phyloP scores from a whole-genome alignment of 1,140 invertebrate genomes.

The Pectinophora gossypiella region DNA sequence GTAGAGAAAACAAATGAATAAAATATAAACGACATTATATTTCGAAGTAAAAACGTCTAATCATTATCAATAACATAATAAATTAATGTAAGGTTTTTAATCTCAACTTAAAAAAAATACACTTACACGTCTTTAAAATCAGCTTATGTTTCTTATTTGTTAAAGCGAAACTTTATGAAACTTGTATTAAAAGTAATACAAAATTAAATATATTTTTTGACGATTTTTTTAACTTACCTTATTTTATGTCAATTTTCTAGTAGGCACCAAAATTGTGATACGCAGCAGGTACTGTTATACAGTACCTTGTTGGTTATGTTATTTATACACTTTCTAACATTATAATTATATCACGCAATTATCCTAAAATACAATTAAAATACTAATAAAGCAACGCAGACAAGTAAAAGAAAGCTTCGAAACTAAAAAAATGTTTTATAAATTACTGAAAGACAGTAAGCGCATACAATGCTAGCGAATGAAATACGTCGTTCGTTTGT shows the following conservation, averaged over 20 bases:
- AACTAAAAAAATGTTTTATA: background rate
- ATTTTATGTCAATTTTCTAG: no score
- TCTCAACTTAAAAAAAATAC: background rate
- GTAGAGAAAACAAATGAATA: no score
- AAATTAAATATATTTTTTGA: no score
- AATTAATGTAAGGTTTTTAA: background rate
- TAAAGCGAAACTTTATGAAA: no score
- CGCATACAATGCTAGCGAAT: slow-evolving; percentile 14
- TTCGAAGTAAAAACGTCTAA: no score
- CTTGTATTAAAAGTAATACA: no score
- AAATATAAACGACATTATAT: no score
- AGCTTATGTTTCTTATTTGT: no score
- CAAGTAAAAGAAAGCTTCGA: background rate
- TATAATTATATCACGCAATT: slow-evolving; percentile 11
- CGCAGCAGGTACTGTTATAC: slow-evolving; percentile 33
- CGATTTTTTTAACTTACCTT: background rate
- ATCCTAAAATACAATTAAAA: no score
- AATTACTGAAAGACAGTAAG: background rate
- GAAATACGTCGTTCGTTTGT: slow-evolving; percentile 17
- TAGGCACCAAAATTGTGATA: background rate
- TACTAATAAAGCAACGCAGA: background rate
- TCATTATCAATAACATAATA: no score
- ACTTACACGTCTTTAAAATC: background rate
- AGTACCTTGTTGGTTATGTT: slow-evolving; percentile 34
- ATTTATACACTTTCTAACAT: slow-evolving; percentile 34